Conservation (phyloP, 2,113 vertebrate genomes). For the Mixornis gularis region DNA sequence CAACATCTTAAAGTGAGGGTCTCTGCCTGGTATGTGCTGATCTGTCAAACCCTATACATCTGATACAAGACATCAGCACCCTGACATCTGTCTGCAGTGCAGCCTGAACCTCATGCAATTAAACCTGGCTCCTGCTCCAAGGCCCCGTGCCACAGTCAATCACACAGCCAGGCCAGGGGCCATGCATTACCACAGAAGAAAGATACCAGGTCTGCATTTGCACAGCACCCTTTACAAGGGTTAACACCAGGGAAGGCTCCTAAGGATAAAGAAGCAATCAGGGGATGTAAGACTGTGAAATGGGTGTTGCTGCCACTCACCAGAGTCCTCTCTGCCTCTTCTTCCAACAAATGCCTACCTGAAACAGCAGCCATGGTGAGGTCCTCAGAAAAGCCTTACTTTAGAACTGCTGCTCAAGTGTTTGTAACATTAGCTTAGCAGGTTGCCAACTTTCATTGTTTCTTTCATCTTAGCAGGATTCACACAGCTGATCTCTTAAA, state of each 20-base stretch:
- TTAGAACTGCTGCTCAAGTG: not conserved
- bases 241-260: not conserved
- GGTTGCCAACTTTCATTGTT: not conserved
- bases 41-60: not conserved
- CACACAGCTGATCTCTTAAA: constrained; percentile 31
- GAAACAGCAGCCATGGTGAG: not conserved
- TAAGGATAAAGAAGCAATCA: not conserved
- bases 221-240: not conserved
- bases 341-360: not conserved
- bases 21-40: not conserved
- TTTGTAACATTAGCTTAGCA: not conserved
- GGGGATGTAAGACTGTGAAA: not conserved
- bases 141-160: not conserved
- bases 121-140: not conserved
- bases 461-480: not conserved
- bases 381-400: not conserved
- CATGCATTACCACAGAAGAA: not conserved
- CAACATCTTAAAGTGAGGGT: not conserved
- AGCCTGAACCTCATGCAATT: not conserved
- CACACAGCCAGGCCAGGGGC: not conserved
- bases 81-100: not conserved
- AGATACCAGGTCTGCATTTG: not conserved
- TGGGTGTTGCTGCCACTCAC: rapidly evolving
- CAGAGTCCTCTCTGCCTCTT: not conserved
- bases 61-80: not conserved